Evolutionary conservation across 2,797 vertebrate species (phyloP), one percentile per base, ranked within the genome.

Genomic region (Esox masquinongy): DNA sequence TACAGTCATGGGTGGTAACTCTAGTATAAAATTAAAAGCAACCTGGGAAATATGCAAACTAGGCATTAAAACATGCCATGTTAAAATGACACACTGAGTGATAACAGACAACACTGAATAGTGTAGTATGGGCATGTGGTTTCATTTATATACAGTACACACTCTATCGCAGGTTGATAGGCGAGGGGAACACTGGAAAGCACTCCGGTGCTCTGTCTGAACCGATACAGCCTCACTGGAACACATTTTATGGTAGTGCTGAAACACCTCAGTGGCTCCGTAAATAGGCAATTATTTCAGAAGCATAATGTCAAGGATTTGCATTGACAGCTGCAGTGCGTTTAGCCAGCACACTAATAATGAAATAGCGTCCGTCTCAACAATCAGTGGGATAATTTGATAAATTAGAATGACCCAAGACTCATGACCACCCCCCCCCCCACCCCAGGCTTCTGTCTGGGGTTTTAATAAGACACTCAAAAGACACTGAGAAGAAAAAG

Each of bases 251-350:
- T 24, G 5, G 22, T 61, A 47, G 43, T 14, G 43, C 22, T 24
- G 43, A 47, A 47, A 61, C 56, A 61, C 56, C n/a, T 61, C 56
- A 24, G 56, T 61, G n/a, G 56, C 11, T 61, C 56, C 11, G 56
- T 26, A 61, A 61, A 61, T 61, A 61, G 56, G 56, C 56, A 61
- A 61, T 61, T 61, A 61, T 61, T 61, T 61, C 56, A 24, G 56
- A 61, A 61, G 56, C 56, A 24, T 61, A 61, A 22, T 61, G 22
- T 17, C 56, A 61, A 61, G 56, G 56, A 24, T 61, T 61, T 61
- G n/a, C 56, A 22, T 61, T 61, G 56, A 61, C 22, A 61, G 56
- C 56, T 24, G 56, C 22, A 61, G 22, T 61, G 56, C 56, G n/a
- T 24, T 61, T 24, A 61, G 56, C 56, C 56, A 2, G 22, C 56